These are phyloP conservation scores for Mesocentrotus franciscanus DNA, from an alignment of 53 echinoderm and acorn worm genomes.

Conservation along the genomic window DNA sequence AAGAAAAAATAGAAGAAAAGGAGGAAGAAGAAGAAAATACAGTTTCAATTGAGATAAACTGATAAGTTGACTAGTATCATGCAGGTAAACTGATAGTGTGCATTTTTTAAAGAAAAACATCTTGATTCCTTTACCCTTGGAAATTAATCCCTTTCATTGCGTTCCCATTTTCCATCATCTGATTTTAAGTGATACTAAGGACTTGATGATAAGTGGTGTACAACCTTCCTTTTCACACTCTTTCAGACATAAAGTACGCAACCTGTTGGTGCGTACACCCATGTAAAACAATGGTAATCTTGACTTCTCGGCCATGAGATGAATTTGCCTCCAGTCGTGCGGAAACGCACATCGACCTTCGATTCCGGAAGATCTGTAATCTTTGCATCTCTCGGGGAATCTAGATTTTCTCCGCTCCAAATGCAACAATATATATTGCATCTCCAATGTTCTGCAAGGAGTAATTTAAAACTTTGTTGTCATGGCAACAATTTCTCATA, in stretches of 20 bases:
- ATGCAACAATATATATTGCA: not conserved
- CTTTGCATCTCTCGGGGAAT: conserved; percentile 18
- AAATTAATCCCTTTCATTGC: not conserved
- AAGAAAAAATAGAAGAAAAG: no score
- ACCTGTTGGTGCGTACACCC: not conserved
- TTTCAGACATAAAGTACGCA: not conserved
- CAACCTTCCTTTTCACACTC: not conserved
- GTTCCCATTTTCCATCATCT: not conserved
- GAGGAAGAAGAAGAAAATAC: no score
- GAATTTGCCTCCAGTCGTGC: not conserved
- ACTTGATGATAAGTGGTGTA: not conserved
- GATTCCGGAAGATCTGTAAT: not conserved
- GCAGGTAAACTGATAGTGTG: no score
- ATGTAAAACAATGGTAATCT: not conserved
- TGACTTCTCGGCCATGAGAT: not conserved
- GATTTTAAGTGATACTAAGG: not conserved
- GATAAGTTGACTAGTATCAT: no score
- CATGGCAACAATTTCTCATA: not conserved
- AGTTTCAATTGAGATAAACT: no score
- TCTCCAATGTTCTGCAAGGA: conserved; percentile 21
- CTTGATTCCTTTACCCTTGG: not conserved
- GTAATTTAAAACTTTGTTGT: conserved; percentile 9
- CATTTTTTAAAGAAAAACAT: no score
- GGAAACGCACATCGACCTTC: conserved; percentile 2
- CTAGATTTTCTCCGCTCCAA: not conserved